Base-by-base conservation (phyloP, 2,797 vertebrate genomes). In the Sebastes minor region DNA sequence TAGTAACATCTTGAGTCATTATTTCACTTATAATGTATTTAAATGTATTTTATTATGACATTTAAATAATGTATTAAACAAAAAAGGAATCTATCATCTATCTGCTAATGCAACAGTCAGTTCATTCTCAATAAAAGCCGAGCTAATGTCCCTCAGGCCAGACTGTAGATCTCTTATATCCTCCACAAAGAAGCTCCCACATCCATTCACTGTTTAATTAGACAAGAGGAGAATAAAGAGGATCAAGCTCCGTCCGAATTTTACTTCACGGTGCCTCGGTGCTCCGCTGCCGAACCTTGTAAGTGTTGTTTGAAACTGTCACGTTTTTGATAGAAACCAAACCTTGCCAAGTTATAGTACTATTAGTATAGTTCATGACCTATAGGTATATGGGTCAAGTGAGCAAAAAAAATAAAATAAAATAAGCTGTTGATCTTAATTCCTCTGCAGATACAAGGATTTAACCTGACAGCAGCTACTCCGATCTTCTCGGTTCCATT, bases 401-500 rank as follows among this genome's bases (percentile, higher is more conserved):
- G 52, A 22, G 35, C 46, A 13, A 32, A 61, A 28, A 6, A 20
- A 55, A 42, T 20, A 73, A 74, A 66, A 74, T 13, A 38, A 56
- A n/a, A 14, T n/a, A 71, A 60, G 61, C 68, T 12, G 33, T 28
- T 73, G 32, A 82, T 74, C 49, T 74, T 57, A 84, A 84, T 76
- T 87, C 67, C 75, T 78, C 61, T 2, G 8, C 60, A 76, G 60
- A 88, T 80, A 71, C 56, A 52, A 8, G 71, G 78, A 76, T 85
- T 86, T 75, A 52, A 83, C 38, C 23, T 71, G 82, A 86, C 87
- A 79, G 80, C 74, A 71, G 76, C 67, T 66, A 64, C 83, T 83
- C 68, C 59, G 66, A 85, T 86, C 87, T 74, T 71, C 80, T 74
- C 46, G 22, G 78, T 71, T 89, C 80, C 78, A 59, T 90, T 91